Conservation (phyloP, 2,888 invertebrate species). For the Sphaerophoria rueppellii region DNA sequence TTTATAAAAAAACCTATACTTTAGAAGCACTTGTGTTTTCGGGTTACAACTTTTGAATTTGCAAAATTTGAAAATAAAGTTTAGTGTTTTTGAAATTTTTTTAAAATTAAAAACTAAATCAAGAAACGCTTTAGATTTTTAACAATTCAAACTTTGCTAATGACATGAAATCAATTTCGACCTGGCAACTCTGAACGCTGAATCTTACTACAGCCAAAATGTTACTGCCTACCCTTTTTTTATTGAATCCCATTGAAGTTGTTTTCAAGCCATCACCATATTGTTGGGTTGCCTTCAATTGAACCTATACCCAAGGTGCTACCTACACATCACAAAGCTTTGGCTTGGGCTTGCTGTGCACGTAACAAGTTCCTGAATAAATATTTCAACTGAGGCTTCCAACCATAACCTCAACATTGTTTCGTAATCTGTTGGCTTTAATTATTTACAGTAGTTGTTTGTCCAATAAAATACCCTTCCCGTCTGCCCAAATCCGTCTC, state of each 20-base stretch:
- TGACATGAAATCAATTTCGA: background rate
- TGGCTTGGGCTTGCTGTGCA: constrained; percentile 14
- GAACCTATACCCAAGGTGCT: background rate
- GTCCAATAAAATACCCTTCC: constrained; percentile 60
- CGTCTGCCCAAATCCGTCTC: background rate
- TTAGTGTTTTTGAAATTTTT: too few species aligned
- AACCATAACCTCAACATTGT: constrained; percentile 61
- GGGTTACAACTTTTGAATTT: too few species aligned
- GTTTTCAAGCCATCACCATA: constrained; percentile 47
- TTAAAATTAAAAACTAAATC: too few species aligned
- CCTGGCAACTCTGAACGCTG: constrained; percentile 1
- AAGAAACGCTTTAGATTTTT: too few species aligned
- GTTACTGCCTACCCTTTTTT: background rate
- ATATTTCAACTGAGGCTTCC: constrained; percentile 62
- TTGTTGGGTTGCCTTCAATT: constrained; percentile 22
- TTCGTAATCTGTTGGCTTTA: constrained; percentile 65
- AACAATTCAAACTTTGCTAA: too few species aligned
- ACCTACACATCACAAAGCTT: background rate
- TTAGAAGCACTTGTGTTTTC: too few species aligned
- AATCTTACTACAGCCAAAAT: constrained; percentile 22
- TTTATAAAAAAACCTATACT: too few species aligned
- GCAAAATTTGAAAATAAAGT: too few species aligned
- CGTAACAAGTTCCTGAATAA: constrained; percentile 63
- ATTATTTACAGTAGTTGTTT: constrained; percentile 69
- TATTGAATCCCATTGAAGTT: constrained; percentile 35